Conservation (phyloP, 2,888 invertebrate species). For the Macaria notata region DNA sequence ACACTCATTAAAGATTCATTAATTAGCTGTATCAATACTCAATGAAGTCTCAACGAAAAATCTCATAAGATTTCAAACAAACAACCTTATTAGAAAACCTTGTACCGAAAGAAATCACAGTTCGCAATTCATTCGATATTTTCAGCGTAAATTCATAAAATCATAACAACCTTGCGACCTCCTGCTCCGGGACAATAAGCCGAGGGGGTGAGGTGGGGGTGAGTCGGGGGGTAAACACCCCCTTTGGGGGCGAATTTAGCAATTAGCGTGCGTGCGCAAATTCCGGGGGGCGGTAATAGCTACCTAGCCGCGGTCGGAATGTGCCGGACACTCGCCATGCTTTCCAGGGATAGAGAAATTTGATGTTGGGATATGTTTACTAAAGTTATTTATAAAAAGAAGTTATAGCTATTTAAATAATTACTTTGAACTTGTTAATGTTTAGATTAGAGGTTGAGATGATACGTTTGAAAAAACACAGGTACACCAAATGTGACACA, state of each 20-base stretch:
- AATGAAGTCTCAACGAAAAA: too few species aligned
- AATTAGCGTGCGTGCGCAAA: conserved; percentile 66
- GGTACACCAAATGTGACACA: too few species aligned
- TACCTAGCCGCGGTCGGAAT: conserved; percentile 44
- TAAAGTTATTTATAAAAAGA: too few species aligned
- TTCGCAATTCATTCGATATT: conserved; percentile 29
- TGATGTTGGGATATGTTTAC: too few species aligned
- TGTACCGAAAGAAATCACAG: conserved; percentile 10
- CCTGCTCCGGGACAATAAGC: conserved; percentile 45
- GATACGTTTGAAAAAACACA: too few species aligned
- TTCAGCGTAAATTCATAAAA: conserved; percentile 29
- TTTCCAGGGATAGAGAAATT: too few species aligned
- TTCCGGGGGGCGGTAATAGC: conserved; percentile 53
- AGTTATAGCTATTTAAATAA: too few species aligned
- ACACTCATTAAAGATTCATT: too few species aligned
- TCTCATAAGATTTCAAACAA: background rate
- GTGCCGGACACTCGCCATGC: conserved; percentile 24
- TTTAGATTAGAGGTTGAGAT: too few species aligned
- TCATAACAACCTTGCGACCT: conserved; percentile 34
- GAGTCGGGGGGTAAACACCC: conserved; percentile 23
- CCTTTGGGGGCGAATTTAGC: conserved; percentile 58
- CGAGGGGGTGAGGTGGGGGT: conserved; percentile 20
- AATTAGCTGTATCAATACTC: too few species aligned
- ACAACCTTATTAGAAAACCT: background rate
- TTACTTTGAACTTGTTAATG: too few species aligned